Base-by-base conservation (phyloP, 2,797 vertebrate genomes). In the Morus bassanus region DNA sequence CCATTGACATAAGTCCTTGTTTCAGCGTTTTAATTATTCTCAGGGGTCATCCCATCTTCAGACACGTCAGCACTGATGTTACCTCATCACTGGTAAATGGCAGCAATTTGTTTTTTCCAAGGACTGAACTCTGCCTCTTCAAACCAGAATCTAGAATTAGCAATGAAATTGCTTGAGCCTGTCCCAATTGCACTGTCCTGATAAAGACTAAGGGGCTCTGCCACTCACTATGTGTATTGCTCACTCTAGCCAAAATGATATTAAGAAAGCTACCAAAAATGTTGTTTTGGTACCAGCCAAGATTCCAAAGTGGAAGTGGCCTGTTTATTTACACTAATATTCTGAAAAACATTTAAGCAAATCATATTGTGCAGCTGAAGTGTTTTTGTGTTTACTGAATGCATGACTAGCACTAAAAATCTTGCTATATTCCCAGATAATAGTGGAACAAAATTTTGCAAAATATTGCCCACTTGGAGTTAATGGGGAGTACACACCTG, bases 1-100 rank as follows among this genome's bases (percentile, higher is more conserved):
- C 56, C 81, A 83, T 13, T 68, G 83, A 69, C 56, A 61, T 28
- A 48, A 85, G 70, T 50, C 85, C 46, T 33, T 72, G 64, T 63
- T 88, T 85, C 64, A 54, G 33, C n/a, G 78, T 80, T 93, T 88
- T 88, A 95, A 94, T 94, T 94, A 75, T 56, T 75, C 75, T 81
- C 68, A 59, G 37, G 61, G 84, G 88, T 91, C 89, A 92, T 70
- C 46, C 23, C 28, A 54, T 61, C 69, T 65, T 91, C 83, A 77
- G 54, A 48, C 30, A 79, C 11, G 1, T 76, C 74, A 91, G 33
- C 41, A 82, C 3, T 77, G 64, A 74, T 39, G 30, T 45, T 77
- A 88, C 22, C 24, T 85, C 53, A 22, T 35, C 53, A 39, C 53
- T 37, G 25, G 33, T 70, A 87, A 93, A 85, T 41, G 75, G 9